Conservation (phyloP, 2,888 invertebrate genomes). For the Spisula subtruncata region DNA sequence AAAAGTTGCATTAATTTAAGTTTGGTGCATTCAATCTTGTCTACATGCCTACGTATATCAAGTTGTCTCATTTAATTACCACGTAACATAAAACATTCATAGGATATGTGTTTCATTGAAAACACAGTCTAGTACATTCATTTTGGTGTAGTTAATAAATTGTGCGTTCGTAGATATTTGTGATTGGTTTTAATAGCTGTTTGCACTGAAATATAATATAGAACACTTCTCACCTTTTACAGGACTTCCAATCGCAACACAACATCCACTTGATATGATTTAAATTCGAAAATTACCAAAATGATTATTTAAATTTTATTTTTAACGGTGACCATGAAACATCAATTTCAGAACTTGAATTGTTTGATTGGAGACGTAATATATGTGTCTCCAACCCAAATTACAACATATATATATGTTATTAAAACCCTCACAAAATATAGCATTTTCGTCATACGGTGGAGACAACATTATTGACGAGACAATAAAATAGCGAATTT, state of each 20-base stretch:
- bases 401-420: background rate
- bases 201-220: no score
- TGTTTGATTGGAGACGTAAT: background rate
- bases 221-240: no score
- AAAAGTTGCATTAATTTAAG: background rate
- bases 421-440: background rate
- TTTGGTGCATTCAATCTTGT: background rate
- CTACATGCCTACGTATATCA: no score
- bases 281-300: no score
- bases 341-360: background rate
- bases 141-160: background rate
- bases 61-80: background rate
- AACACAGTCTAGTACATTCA: background rate
- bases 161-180: background rate
- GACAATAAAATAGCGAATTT: background rate
- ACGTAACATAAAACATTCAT: background rate
- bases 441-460: background rate
- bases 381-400: background rate
- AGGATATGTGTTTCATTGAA: background rate
- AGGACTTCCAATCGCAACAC: no score
- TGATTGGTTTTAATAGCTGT: no score
- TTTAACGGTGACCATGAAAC: no score
- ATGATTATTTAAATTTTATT: no score
- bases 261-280: no score
- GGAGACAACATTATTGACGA: slow-evolving; percentile 19